phyloP scores from a whole-genome alignment of 2,888 invertebrate species.

The Meandrusa payeni region DNA sequence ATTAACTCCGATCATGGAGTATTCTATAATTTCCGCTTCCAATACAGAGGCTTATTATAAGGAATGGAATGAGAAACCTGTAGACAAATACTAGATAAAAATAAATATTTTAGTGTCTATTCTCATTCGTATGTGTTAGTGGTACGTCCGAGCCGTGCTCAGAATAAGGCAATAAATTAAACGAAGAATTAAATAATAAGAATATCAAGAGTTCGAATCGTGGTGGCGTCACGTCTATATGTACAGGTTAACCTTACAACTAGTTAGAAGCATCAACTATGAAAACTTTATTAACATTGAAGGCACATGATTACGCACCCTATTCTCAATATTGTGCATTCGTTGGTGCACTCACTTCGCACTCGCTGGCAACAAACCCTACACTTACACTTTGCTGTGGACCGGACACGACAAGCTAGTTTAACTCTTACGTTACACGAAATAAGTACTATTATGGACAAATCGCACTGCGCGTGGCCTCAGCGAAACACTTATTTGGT shows the following conservation, averaged over 20 bases:
- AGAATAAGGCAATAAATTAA: conserved; percentile 65
- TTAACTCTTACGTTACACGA: conserved; percentile 51
- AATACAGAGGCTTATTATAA: no score
- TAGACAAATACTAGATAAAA: no score
- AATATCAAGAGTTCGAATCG: conserved; percentile 70
- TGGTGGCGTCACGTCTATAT: conserved; percentile 68
- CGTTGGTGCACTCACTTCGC: conserved; percentile 58
- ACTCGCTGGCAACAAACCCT: conserved; percentile 33
- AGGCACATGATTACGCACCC: conserved; percentile 81
- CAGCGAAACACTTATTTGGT: conserved; percentile 5
- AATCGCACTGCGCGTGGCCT: conserved; percentile 21
- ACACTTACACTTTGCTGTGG: conserved; percentile 37
- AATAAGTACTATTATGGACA: conserved; percentile 36
- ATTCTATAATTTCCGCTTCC: no score
- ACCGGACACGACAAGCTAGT: conserved; percentile 57
- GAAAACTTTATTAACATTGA: conserved; percentile 76
- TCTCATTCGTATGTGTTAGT: no score
- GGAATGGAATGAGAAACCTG: no score
- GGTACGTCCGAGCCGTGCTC: conserved; percentile 6
- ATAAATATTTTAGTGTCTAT: no score
- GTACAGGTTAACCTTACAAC: conserved; percentile 71
- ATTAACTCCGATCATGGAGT: no score
- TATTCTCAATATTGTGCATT: conserved; percentile 61
- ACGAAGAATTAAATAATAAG: conserved; percentile 69
- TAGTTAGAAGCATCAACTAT: conserved; percentile 79